These are phyloP conservation scores for Monochamus alternatus DNA, from an alignment of 2,888 invertebrate genomes.

Conservation along the genomic window DNA sequence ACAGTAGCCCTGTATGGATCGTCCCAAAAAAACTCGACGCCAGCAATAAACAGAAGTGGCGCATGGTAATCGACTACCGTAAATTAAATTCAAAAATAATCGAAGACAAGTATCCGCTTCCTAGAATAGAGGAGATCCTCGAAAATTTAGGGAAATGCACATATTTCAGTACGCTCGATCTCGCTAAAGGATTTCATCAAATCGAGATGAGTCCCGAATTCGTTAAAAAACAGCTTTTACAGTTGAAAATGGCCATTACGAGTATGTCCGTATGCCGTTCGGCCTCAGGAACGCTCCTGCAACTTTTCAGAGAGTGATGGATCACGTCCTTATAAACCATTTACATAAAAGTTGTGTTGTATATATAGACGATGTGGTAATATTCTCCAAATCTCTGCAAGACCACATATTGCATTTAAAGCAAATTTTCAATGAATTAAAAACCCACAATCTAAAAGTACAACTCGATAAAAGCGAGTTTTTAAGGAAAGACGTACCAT, in stretches of 20 bases:
- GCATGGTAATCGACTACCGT: too few species aligned
- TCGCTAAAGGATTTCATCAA: constrained; percentile 21
- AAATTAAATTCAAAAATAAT: neutral
- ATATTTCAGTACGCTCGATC: constrained; percentile 5
- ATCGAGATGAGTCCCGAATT: constrained; percentile 13
- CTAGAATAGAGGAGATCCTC: constrained; percentile 10
- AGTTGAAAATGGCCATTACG: neutral
- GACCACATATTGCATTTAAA: neutral
- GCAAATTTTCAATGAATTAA: constrained; percentile 46
- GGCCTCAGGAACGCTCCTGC: neutral
- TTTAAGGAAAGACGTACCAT: constrained; percentile 34
- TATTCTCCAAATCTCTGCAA: neutral
- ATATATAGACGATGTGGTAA: neutral
- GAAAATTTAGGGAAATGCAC: constrained; percentile 18
- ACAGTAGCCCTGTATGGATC: neutral
- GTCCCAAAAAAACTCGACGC: too few species aligned
- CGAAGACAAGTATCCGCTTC: constrained; percentile 22
- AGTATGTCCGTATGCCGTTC: neutral
- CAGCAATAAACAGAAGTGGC: too few species aligned
- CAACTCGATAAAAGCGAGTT: constrained; percentile 29
- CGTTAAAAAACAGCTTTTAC: neutral
- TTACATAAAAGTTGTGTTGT: neutral
- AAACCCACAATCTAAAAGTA: constrained; percentile 46
- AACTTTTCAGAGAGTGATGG: neutral
- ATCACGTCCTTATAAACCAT: neutral